Evolutionary conservation across 2,113 vertebrate species (phyloP), one percentile per base, ranked within the genome.

Genomic region (Nycticryphes semicollaris): DNA sequence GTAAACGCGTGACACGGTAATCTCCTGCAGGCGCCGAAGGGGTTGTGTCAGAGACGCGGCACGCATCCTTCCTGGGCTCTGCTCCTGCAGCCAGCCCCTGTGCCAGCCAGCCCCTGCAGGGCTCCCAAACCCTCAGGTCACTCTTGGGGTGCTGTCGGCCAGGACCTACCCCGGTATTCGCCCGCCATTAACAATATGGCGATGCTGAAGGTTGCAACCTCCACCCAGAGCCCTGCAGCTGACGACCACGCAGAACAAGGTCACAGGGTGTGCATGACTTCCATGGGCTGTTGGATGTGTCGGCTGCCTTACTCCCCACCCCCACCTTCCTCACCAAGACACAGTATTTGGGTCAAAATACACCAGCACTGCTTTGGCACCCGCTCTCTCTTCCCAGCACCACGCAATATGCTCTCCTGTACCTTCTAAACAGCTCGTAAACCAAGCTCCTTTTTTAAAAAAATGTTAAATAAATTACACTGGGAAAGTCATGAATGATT

Each of bases 121-220:
- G 43, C 19, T 72, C 69, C 78, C 4, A 3, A 33, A 7, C 1
- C 1, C 41, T 47, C 37, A 4, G 19, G 4, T 5, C 1, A 0
- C 17, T 39, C 28, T 64, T 12, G 0, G 0, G 68, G 27, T 7
- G 73, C 64, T 45, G 57, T 43, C 0, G 5, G 74, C 35, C 13
- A 1, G 27, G 30, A 4, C 0, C 1, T 0, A 30, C 23, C 45
- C 47, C 2, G 0, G 3, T 13, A 6, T 9, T 4, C 12, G 0
- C 45, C 13, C 0, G 8, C 17, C 16, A 2, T 4, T 6, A 43
- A 16, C 45, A 53, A 19, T 21, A 14, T 1, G 1, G 16, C 0
- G 0, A 1, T 7, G 53, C 14, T 0, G 0, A 18, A 22, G 50
- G 8, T 47, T 37, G 43, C 30, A 43, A 4, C 7, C 10, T 51